Evolutionary conservation across 2,888 invertebrate genomes (phyloP).

Genomic region (Neoitamus cyanurus): DNA sequence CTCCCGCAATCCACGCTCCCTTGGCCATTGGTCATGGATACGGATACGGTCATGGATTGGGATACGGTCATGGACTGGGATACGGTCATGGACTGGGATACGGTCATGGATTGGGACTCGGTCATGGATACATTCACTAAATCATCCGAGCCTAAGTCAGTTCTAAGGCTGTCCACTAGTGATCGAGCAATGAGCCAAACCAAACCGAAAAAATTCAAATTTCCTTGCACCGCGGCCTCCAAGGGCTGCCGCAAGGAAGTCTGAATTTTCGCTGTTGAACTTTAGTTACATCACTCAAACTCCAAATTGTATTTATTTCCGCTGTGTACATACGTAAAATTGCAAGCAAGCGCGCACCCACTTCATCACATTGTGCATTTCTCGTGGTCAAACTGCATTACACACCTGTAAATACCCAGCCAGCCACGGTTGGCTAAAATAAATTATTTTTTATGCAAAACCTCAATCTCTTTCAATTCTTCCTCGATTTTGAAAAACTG

Average conservation of each 20-base stretch:
- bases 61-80: conserved; percentile 53
- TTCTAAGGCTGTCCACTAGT: conserved; percentile 16
- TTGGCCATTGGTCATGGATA: conserved; percentile 55
- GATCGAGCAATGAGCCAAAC: conserved; percentile 19
- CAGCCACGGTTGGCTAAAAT: conserved; percentile 49
- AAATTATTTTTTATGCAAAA: conserved; percentile 52
- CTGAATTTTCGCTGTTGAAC: conserved; percentile 30
- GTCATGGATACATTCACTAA: conserved; percentile 35
- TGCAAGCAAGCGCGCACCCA: conserved; percentile 8
- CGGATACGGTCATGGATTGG: conserved; percentile 51
- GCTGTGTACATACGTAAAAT: conserved; percentile 25
- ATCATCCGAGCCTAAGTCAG: neutral
- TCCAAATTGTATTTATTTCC: conserved; percentile 31
- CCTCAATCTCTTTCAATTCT: neutral
- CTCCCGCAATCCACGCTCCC: conserved; percentile 50
- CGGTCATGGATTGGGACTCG: conserved; percentile 20
- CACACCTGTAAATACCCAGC: conserved; percentile 49
- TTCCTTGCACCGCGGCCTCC: neutral
- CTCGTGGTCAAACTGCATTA: conserved; percentile 48
- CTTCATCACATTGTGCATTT: conserved; percentile 45
- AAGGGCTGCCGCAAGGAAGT: conserved; percentile 11
- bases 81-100: conserved; percentile 26
- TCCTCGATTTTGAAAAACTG: neutral
- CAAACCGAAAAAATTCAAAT: conserved; percentile 24
- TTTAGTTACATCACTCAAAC: neutral